A percentile compares a stretch with the other conserved stretches of the same genome.
Conservation (phyloP, 2,888 invertebrate genomes). For the Furcula furcula region DNA sequence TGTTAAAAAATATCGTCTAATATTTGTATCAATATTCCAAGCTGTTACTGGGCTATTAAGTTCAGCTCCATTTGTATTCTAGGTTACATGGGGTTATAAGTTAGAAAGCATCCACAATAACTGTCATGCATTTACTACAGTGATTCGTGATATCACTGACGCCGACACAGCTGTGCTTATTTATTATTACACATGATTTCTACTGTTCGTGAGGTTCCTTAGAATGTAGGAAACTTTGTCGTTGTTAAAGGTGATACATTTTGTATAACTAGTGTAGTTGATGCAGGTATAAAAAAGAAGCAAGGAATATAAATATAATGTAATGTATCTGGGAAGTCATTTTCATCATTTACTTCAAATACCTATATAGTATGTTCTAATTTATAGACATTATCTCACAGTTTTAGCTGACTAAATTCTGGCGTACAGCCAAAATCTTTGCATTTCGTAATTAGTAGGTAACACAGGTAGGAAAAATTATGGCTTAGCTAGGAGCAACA, state of each 20-base stretch:
- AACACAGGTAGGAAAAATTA: too few species aligned
- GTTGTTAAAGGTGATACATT: too few species aligned
- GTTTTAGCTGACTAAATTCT: not conserved
- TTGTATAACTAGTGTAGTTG: too few species aligned
- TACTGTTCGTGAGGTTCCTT: constrained; percentile 17
- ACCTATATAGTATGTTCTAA: too few species aligned
- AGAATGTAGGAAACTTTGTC: too few species aligned
- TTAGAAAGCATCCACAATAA: constrained; percentile 42
- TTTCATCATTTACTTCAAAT: too few species aligned
- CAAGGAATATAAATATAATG: too few species aligned
- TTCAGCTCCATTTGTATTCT: constrained; percentile 34
- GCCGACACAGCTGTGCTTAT: constrained; percentile 20
- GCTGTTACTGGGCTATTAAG: constrained; percentile 17
- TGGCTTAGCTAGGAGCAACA: constrained; percentile 1
- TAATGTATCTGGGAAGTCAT: too few species aligned
- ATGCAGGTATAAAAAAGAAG: too few species aligned
- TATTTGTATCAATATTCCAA: constrained; percentile 8
- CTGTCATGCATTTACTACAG: constrained; percentile 18
- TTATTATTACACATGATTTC: constrained; percentile 29
- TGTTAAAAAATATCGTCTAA: too few species aligned
- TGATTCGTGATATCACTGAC: constrained; percentile 26
- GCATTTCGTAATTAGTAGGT: not conserved
- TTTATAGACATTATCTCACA: too few species aligned
- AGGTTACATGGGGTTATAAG: constrained; percentile 26
- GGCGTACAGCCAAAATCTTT: not conserved